phyloP scores from a whole-genome alignment of 2,113 vertebrate genomes.

The Genyomyrus donnyi region DNA sequence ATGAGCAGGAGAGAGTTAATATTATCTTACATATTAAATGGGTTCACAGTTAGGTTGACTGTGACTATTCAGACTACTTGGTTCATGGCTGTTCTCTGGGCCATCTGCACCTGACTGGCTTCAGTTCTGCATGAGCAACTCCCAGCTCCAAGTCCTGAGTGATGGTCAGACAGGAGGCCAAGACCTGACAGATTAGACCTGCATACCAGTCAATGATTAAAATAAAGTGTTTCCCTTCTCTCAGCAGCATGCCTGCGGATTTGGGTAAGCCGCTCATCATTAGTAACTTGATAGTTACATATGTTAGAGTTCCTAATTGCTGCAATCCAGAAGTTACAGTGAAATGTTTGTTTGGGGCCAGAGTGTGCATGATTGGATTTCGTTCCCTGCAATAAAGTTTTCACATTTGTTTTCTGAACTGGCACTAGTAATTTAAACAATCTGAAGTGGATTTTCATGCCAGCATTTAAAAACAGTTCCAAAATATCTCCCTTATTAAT shows the following conservation, averaged over 20 bases:
- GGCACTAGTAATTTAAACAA: not conserved
- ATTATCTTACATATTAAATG: not conserved
- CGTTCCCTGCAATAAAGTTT: not conserved
- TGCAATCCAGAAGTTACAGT: not conserved
- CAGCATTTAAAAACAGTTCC: not conserved
- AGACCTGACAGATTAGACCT: not conserved
- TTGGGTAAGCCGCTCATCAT: not conserved
- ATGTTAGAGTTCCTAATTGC: not conserved
- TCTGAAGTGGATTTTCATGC: not conserved
- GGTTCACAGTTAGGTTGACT: not conserved
- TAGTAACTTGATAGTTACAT: not conserved
- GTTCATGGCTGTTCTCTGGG: not conserved
- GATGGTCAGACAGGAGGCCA: not conserved
- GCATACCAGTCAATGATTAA: not conserved
- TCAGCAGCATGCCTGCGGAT: not conserved
- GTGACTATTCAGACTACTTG: not conserved
- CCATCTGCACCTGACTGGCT: not conserved
- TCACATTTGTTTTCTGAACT: not conserved
- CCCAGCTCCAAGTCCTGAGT: not conserved
- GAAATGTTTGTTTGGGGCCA: not conserved
- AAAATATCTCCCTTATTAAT: not conserved
- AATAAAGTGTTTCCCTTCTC: not conserved
- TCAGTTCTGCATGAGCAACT: not conserved
- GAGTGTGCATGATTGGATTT: not conserved
- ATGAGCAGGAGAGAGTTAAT: not conserved